Conservation (phyloP, 1,140 invertebrate genomes). For the Polyergus mexicanus region DNA sequence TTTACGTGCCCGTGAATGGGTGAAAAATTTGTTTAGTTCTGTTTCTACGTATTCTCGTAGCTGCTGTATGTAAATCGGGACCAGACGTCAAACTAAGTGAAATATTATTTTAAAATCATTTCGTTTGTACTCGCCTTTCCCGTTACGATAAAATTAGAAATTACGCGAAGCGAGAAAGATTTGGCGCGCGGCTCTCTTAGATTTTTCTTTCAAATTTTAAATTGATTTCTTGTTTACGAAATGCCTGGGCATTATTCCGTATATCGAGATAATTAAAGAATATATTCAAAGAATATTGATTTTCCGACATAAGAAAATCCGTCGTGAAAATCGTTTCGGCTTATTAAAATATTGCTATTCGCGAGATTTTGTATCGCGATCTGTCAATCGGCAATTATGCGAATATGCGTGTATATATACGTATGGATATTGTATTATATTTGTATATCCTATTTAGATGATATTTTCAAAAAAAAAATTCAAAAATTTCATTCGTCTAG, state of each 20-base stretch:
- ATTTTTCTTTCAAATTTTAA: not conserved
- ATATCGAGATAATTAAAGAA: not conserved
- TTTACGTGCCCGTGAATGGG: not conserved
- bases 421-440: too few relatives aligned
- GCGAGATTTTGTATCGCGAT: not conserved
- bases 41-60: not conserved
- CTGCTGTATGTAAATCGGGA: not conserved
- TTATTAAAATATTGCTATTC: not conserved
- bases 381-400: not conserved
- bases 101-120: constrained; percentile 38
- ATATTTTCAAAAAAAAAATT: constrained; percentile 6
- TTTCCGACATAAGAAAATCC: not conserved
- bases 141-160: constrained; percentile 26
- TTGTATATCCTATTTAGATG: not conserved
- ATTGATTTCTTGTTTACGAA: not conserved
- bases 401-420: too few relatives aligned
- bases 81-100: constrained; percentile 7
- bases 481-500: not conserved
- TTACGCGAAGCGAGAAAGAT: not conserved
- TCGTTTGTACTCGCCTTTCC: not conserved
- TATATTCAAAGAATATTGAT: not conserved
- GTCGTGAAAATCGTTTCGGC: not conserved
- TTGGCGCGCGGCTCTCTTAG: not conserved
- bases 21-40: not conserved
- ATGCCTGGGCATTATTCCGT: not conserved